A percentile compares a stretch with the other conserved stretches of the same genome.
phyloP scores from a whole-genome alignment of 2,888 invertebrate genomes.

The Mesopsocus fuscifrons region DNA sequence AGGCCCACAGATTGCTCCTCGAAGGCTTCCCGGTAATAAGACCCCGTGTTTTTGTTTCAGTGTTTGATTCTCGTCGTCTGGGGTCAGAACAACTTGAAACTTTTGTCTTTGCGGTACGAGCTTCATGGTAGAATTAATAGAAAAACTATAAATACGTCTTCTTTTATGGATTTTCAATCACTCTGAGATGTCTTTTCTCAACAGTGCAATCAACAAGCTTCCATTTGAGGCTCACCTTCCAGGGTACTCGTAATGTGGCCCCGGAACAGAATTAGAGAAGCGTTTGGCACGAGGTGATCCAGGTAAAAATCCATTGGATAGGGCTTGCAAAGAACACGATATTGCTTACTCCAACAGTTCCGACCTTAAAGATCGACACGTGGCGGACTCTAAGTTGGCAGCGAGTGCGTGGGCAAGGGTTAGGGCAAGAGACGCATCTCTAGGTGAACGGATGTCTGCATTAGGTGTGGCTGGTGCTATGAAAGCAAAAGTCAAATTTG shows the following conservation, averaged over 20 bases:
- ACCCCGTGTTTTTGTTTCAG: constrained; percentile 17
- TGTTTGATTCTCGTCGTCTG: background rate
- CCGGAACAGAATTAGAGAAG: too few relatives aligned
- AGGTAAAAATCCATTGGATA: too few relatives aligned
- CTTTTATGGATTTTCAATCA: too few relatives aligned
- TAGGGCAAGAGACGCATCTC: constrained; percentile 9
- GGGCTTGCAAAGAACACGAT: too few relatives aligned
- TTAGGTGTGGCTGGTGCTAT: too few relatives aligned
- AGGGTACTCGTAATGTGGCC: too few relatives aligned
- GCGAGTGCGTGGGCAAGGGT: constrained; percentile 14
- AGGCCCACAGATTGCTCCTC: constrained; percentile 16
- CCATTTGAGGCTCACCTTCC: constrained; percentile 17
- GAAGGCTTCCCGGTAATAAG: constrained; percentile 19
- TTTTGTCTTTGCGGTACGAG: background rate
- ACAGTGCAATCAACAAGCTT: constrained; percentile 16
- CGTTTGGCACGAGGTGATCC: too few relatives aligned
- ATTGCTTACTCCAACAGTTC: constrained; percentile 16
- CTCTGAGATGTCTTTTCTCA: too few relatives aligned
- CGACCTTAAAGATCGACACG: constrained; percentile 11
- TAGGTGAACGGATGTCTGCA: constrained; percentile 12
- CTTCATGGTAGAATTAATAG: too few relatives aligned
- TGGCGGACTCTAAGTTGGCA: constrained; percentile 12
- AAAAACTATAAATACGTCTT: too few relatives aligned
- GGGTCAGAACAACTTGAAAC: background rate
- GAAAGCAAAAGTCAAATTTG: constrained; percentile 3